These are phyloP conservation scores for Xestia rhomboidea DNA, from an alignment of 2,888 invertebrate species.

Conservation along the genomic window DNA sequence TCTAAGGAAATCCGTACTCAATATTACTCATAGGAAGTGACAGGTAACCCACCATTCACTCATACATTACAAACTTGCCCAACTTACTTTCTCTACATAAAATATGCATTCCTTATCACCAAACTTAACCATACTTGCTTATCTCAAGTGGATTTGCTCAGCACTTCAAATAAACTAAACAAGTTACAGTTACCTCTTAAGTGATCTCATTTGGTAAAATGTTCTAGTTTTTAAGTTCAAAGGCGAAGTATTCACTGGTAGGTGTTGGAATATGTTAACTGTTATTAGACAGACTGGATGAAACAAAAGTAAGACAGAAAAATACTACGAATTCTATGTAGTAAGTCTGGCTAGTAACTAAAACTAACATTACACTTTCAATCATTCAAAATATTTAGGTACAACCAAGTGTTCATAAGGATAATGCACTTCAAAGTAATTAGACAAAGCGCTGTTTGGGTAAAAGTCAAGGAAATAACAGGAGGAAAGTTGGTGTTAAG, in stretches of 20 bases:
- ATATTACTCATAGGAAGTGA: conserved; percentile 31
- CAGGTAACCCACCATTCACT: conserved; percentile 8
- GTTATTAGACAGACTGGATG: neutral
- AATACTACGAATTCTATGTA: neutral
- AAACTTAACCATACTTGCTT: conserved; percentile 31
- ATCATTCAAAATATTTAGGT: neutral
- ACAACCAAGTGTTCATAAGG: neutral
- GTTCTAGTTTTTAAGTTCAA: conserved; percentile 32
- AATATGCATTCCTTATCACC: conserved; percentile 36
- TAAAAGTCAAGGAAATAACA: neutral
- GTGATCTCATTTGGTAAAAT: conserved; percentile 7
- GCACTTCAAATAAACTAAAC: conserved; percentile 30
- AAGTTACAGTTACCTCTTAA: conserved; percentile 25
- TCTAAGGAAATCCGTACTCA: conserved; percentile 7
- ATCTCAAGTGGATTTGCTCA: conserved; percentile 44
- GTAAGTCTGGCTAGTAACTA: neutral
- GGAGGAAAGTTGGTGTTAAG: neutral
- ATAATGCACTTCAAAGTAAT: neutral
- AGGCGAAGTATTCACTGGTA: conserved; percentile 1
- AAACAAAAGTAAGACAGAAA: neutral
- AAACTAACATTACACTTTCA: neutral
- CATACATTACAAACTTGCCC: conserved; percentile 4
- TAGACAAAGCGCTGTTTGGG: neutral
- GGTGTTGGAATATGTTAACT: neutral
- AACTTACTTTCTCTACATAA: conserved; percentile 15